Percentiles rank a stretch among this genome's conserved stretches.
Evolutionary conservation across 2,797 vertebrate species (phyloP).

Genomic region (Novumbra hubbsi): DNA sequence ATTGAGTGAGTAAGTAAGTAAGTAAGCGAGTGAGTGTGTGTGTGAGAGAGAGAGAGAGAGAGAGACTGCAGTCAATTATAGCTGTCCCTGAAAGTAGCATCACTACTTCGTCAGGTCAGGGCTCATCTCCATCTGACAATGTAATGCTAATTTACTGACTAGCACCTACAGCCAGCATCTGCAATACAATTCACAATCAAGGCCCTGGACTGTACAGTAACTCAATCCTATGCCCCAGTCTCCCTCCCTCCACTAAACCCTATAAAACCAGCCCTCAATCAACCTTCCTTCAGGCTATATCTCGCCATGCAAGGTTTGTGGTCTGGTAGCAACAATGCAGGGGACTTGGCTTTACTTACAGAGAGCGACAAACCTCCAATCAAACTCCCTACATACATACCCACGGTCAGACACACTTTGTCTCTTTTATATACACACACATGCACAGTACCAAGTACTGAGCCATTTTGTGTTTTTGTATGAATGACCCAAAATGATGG

Average conservation of each 20-base stretch:
- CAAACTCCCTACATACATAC: constrained; percentile 4
- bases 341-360: constrained; percentile 22
- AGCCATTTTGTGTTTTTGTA: constrained; percentile 39
- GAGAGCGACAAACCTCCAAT: not conserved
- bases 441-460: constrained; percentile 20
- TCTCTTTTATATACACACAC: not conserved
- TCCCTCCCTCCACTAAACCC: constrained; percentile 12
- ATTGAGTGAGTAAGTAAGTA: too few species aligned
- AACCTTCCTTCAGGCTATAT: constrained; percentile 55
- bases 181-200: constrained; percentile 2
- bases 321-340: constrained; percentile 14
- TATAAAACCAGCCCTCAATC: constrained; percentile 44
- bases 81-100: constrained; percentile 1
- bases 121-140: not conserved
- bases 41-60: not conserved
- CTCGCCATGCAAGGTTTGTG: constrained; percentile 28
- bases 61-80: not conserved
- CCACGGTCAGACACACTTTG: not conserved
- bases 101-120: not conserved
- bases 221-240: not conserved
- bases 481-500: constrained; percentile 47
- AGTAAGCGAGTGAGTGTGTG: not conserved
- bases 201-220: not conserved
- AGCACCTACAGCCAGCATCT: not conserved
- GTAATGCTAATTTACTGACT: not conserved